Conservation (phyloP, 2,797 vertebrate species). For the Aselliscus stoliczkanus region DNA sequence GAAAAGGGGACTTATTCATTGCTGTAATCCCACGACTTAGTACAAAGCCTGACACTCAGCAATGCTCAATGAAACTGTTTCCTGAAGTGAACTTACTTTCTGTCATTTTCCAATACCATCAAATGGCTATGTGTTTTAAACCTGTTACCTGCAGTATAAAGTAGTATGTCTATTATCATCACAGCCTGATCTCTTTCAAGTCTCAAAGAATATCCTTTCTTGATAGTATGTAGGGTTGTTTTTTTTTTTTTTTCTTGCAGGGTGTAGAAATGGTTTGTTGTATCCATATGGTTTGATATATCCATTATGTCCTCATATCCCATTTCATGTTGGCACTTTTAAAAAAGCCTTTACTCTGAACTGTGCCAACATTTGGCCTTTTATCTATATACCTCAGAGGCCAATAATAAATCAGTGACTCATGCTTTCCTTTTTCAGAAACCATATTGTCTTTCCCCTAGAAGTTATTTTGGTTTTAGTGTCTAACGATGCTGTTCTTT, state of each 20-base stretch:
- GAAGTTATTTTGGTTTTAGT: constrained; percentile 58
- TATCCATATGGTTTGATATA: background rate
- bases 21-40: background rate
- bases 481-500: constrained; percentile 35
- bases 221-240: background rate
- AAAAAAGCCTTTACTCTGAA: background rate
- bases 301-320: background rate
- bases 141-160: background rate
- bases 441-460: constrained; percentile 54
- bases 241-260: background rate
- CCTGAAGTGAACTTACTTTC: background rate
- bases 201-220: background rate
- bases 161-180: background rate
- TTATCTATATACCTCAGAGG: constrained; percentile 22
- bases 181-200: background rate
- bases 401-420: constrained; percentile 60
- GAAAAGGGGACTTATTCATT: background rate
- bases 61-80: background rate
- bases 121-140: background rate
- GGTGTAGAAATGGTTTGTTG: background rate
- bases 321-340: background rate
- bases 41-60: background rate
- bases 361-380: background rate
- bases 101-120: background rate
- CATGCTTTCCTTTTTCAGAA: constrained; percentile 46